Evolutionary conservation across 2,113 vertebrate species (phyloP).

Genomic region (Tragelaphus buxtoni): DNA sequence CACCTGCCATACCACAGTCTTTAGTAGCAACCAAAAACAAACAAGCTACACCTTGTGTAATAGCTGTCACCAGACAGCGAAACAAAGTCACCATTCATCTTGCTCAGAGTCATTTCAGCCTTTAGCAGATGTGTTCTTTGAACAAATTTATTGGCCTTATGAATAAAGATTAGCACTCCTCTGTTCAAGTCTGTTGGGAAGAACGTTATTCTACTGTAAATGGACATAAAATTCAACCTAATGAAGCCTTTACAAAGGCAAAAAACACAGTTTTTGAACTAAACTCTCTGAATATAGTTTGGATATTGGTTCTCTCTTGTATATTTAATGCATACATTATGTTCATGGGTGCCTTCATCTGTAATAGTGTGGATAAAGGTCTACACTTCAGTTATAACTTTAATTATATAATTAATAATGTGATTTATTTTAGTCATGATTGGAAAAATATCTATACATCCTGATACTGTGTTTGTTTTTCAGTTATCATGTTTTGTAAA

Average conservation of each 20-base stretch:
- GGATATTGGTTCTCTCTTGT: neutral
- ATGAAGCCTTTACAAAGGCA: conserved; percentile 45
- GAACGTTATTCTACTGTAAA: conserved; percentile 73
- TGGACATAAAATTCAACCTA: conserved; percentile 56
- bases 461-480: neutral
- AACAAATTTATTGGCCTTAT: conserved; percentile 72
- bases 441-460: neutral
- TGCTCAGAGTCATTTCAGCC: conserved; percentile 56
- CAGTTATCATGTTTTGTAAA: neutral
- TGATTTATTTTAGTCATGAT: neutral
- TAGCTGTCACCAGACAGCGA: conserved; percentile 43
- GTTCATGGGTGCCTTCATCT: neutral
- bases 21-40: conserved; percentile 49
- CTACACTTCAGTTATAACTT: neutral
- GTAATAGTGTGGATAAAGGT: neutral
- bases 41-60: conserved; percentile 32
- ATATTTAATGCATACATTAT: neutral
- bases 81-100: conserved; percentile 66
- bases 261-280: conserved; percentile 26
- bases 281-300: conserved; percentile 17
- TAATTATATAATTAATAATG: neutral
- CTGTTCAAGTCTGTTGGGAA: conserved; percentile 53
- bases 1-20: neutral
- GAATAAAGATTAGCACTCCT: conserved; percentile 77
- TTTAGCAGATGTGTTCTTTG: conserved; percentile 69